A percentile compares a stretch with the other conserved stretches of the same genome.
phyloP scores from a whole-genome alignment of 1,140 invertebrate species.

The Listronotus bonariensis region DNA sequence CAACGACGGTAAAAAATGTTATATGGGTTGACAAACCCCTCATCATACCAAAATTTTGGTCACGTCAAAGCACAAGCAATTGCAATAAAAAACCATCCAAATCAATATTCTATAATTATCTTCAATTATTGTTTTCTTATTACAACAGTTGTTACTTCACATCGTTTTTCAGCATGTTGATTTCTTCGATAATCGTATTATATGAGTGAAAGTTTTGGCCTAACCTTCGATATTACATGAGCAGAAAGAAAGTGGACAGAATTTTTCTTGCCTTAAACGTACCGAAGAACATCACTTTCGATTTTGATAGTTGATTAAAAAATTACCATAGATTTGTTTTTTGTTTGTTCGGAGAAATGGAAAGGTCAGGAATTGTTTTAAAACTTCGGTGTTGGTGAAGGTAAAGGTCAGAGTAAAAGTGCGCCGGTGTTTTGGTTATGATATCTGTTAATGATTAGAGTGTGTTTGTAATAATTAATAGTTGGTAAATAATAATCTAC shows the following conservation, averaged over 20 bases:
- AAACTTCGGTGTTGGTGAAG: no score
- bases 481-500: no score
- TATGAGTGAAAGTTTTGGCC: slow-evolving; percentile 20
- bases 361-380: slow-evolving; percentile 13
- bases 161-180: slow-evolving; percentile 22
- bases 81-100: no score
- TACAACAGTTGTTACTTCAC: slow-evolving; percentile 27
- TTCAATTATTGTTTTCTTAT: slow-evolving; percentile 1
- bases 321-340: slow-evolving; percentile 4
- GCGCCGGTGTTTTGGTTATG: background rate
- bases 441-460: background rate
- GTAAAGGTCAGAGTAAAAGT: slow-evolving; percentile 5
- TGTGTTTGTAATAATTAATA: background rate
- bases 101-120: no score
- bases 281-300: slow-evolving; percentile 22
- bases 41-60: no score
- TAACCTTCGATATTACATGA: slow-evolving; percentile 21
- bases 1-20: no score
- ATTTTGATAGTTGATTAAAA: slow-evolving; percentile 16
- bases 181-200: slow-evolving; percentile 31
- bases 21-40: no score
- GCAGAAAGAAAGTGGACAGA: slow-evolving; percentile 21
- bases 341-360: slow-evolving; percentile 4
- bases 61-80: no score
- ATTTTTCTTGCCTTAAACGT: slow-evolving; percentile 10